A percentile compares a stretch with the other conserved stretches of the same genome.
Evolutionary conservation across 1,140 invertebrate species (phyloP).

Genomic region (Bombus cullumanus): DNA sequence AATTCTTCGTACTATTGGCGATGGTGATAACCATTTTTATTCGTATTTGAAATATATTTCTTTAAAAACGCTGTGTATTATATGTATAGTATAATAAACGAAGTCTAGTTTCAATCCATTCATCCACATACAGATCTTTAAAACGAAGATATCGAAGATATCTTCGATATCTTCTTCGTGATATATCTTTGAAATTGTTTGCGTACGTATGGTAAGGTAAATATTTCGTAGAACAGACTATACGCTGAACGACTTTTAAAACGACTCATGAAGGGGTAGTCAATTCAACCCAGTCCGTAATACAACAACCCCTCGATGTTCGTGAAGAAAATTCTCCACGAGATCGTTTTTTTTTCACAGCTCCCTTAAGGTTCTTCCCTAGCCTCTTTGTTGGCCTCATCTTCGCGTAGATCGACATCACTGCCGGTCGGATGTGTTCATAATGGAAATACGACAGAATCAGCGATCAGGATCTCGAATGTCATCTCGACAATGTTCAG

Average conservation of each 20-base stretch:
- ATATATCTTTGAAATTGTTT: background rate
- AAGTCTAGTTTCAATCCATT: background rate
- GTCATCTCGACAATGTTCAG: background rate
- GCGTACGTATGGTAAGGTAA: background rate
- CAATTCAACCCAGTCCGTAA: slow-evolving; percentile 6
- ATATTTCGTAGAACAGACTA: background rate
- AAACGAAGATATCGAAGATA: too few species aligned
- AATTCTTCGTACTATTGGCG: too few species aligned
- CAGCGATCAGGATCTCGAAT: background rate
- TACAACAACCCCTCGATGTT: slow-evolving; percentile 8
- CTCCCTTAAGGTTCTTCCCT: background rate
- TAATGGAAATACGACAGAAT: background rate
- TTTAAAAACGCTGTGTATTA: too few species aligned
- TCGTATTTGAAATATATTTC: too few species aligned
- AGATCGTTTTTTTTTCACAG: slow-evolving; percentile 17
- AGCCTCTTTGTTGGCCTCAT: background rate
- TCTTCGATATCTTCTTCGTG: too few species aligned
- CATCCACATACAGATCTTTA: background rate
- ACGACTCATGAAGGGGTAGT: slow-evolving; percentile 14
- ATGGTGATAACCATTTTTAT: too few species aligned
- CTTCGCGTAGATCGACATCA: background rate
- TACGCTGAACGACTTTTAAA: slow-evolving; percentile 16
- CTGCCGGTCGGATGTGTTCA: background rate
- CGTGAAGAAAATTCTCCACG: slow-evolving; percentile 5
- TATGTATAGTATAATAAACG: too few species aligned